phyloP scores from a whole-genome alignment of 1,140 invertebrate genomes.

The Piezodorus guildinii region DNA sequence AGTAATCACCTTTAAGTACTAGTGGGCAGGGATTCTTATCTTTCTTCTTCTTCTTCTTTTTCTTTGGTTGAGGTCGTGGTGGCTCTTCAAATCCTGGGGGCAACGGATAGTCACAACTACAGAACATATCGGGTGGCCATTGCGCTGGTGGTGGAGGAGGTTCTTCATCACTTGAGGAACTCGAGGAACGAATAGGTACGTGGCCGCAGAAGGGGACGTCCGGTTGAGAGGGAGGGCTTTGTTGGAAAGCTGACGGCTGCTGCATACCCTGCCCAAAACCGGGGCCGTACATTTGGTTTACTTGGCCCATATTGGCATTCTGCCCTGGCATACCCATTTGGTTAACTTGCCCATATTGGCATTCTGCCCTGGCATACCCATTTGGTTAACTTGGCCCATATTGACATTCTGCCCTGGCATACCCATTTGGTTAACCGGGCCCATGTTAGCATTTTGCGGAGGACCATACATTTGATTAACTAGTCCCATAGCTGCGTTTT shows the following conservation, averaged over 20 bases:
- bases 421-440: background rate
- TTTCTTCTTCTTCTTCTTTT: slow-evolving; percentile 5
- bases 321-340: background rate
- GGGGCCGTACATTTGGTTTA: background rate
- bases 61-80: background rate
- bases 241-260: no score
- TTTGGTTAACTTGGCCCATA: background rate
- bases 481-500: background rate
- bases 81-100: background rate
- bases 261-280: background rate
- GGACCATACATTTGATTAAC: background rate
- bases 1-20: background rate
- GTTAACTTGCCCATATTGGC: background rate
- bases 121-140: background rate
- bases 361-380: background rate
- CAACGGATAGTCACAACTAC: background rate
- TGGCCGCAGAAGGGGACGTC: background rate
- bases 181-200: background rate
- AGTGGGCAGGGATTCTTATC: background rate
- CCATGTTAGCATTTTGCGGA: background rate
- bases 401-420: background rate
- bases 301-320: background rate
- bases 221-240: background rate
- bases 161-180: background rate
- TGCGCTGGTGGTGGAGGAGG: background rate